A percentile compares a stretch with the other conserved stretches of the same genome.
Conservation (phyloP, 1,140 invertebrate species). For the Lordiphosa mommai region DNA sequence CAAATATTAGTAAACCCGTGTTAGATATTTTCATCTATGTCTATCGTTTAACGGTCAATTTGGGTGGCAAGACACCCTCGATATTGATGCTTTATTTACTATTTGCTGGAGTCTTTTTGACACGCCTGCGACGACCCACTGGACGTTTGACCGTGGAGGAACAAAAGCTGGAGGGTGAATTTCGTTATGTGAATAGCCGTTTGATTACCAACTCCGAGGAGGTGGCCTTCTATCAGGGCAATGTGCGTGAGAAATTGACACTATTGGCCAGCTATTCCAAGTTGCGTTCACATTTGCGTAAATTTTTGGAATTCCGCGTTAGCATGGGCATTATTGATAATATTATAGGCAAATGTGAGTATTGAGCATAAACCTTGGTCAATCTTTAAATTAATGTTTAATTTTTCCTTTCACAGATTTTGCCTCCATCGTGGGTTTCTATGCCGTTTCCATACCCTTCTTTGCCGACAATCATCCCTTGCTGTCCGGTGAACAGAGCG, state of each 20-base stretch:
- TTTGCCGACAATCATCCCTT: constrained; percentile 86
- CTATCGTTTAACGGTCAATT: constrained; percentile 90
- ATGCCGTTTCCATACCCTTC: constrained; percentile 96
- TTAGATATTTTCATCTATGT: constrained; percentile 97
- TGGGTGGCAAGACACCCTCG: constrained; percentile 92
- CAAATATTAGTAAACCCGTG: constrained; percentile 97
- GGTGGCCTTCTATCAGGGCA: constrained; percentile 97
- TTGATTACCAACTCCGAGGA: constrained; percentile 99
- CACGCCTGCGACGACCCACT: constrained; percentile 90
- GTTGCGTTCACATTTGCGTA: constrained; percentile 92
- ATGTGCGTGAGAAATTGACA: constrained; percentile 92
- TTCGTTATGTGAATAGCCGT: constrained; percentile 96
- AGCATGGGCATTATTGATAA: constrained; percentile 97
- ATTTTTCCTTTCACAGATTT: constrained; percentile 84
- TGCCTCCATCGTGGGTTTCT: constrained; percentile 96
- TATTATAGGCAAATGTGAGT: constrained; percentile 97
- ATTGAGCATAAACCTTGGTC: background rate
- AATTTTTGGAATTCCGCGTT: constrained; percentile 95
- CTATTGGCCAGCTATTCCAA: constrained; percentile 93
- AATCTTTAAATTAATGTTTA: background rate
- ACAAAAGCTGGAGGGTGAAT: constrained; percentile 98
- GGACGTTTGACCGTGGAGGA: constrained; percentile 93
- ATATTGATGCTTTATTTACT: constrained; percentile 93
- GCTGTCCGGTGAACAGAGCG: constrained; percentile 83
- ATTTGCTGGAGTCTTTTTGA: constrained; percentile 90